Percentiles rank a stretch among this genome's conserved stretches.
phyloP scores from a whole-genome alignment of 2,113 vertebrate genomes.

The Pitta sordida region DNA sequence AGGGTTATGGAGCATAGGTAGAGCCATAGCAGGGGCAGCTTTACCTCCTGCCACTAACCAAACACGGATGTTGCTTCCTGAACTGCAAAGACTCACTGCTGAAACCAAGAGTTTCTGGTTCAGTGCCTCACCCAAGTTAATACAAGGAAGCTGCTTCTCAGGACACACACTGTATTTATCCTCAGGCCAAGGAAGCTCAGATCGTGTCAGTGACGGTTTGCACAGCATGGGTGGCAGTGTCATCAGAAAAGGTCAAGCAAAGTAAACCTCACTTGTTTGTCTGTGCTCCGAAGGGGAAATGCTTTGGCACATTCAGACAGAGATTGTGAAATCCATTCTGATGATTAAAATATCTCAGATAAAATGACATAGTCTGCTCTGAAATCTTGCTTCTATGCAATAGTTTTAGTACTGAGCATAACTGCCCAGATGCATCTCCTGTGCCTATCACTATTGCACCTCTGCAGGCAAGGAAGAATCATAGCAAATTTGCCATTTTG shows the following conservation, averaged over 20 bases:
- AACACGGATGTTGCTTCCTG: rapidly evolving
- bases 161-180: background rate
- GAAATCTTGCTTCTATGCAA: background rate
- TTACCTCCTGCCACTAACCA: background rate
- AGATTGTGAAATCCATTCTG: conserved; percentile 56
- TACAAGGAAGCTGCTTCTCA: background rate
- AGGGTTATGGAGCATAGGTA: background rate
- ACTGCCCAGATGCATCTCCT: background rate
- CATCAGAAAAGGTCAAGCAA: conserved; percentile 66
- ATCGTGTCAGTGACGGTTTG: conserved; percentile 21
- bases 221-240: conserved; percentile 60
- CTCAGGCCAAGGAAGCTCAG: background rate
- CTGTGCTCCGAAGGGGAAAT: conserved; percentile 61
- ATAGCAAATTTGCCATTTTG: background rate
- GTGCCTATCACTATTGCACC: background rate
- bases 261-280: conserved; percentile 68
- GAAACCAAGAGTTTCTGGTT: background rate
- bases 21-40: background rate
- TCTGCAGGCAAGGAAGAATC: background rate
- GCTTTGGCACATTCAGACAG: conserved; percentile 45
- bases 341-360: conserved; percentile 36
- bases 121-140: background rate
- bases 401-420: background rate
- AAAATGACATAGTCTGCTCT: background rate
- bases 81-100: background rate